phyloP scores from a whole-genome alignment of 2,888 invertebrate species.

The Scaptomyza flava region DNA sequence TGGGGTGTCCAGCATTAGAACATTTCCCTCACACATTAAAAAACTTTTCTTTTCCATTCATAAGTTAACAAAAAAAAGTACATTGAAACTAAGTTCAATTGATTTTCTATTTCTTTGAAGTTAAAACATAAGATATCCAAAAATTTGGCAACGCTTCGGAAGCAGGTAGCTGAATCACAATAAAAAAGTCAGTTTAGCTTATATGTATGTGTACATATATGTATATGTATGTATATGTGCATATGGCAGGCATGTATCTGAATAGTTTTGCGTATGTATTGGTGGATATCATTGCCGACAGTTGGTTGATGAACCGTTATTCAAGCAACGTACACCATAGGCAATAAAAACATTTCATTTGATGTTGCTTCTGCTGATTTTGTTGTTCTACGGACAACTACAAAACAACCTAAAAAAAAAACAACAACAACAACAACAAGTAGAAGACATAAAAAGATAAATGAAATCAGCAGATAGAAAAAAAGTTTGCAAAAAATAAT shows the following conservation, averaged over 20 bases:
- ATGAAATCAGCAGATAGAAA: conserved; percentile 57
- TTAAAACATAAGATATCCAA: too few relatives aligned
- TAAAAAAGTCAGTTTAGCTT: background rate
- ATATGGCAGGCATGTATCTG: background rate
- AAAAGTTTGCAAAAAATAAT: conserved; percentile 32
- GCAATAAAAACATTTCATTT: conserved; percentile 50
- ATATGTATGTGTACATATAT: background rate
- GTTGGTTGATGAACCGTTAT: conserved; percentile 59
- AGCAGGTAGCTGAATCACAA: conserved; percentile 35
- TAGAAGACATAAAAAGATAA: conserved; percentile 42
- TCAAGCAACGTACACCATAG: conserved; percentile 53
- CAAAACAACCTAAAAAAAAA: conserved; percentile 45
- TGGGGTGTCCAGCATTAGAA: too few relatives aligned
- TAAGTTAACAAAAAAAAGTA: too few relatives aligned
- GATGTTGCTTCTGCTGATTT: conserved; percentile 7
- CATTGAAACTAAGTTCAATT: too few relatives aligned
- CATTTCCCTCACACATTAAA: too few relatives aligned
- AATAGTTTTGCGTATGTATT: conserved; percentile 12
- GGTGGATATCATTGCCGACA: conserved; percentile 18
- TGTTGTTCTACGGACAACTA: conserved; percentile 29
- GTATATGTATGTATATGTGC: conserved; percentile 4
- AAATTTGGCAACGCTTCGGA: conserved; percentile 1
- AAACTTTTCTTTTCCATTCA: too few relatives aligned
- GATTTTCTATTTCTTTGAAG: too few relatives aligned
- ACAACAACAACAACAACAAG: conserved; percentile 8